These are phyloP conservation scores for Sebastes iracundus DNA, from an alignment of 2,797 vertebrate genomes.

Conservation along the genomic window DNA sequence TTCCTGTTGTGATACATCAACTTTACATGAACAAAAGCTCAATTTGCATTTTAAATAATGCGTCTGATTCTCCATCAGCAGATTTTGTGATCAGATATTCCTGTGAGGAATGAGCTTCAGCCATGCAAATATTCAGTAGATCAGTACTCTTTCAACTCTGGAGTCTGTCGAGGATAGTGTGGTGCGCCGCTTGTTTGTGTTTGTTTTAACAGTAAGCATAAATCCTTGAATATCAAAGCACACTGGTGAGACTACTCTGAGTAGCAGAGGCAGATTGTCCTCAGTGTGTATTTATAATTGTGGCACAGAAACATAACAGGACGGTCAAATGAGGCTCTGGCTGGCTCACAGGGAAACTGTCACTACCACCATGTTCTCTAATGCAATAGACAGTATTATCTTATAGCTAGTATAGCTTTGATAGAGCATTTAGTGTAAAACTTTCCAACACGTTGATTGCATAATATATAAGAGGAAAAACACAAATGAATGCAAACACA, in stretches of 20 bases:
- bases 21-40: conserved; percentile 42
- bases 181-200: conserved; percentile 39
- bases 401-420: background rate
- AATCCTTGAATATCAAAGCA: conserved; percentile 49
- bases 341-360: conserved; percentile 38
- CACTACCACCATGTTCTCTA: conserved; percentile 19
- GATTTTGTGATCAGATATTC: conserved; percentile 53
- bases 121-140: conserved; percentile 50
- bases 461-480: background rate
- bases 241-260: conserved; percentile 35
- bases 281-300: conserved; percentile 58
- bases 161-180: conserved; percentile 43
- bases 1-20: background rate
- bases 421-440: background rate
- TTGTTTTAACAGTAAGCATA: conserved; percentile 36
- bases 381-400: background rate
- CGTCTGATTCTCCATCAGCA: conserved; percentile 35
- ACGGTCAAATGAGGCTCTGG: conserved; percentile 29
- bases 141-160: conserved; percentile 46
- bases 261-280: conserved; percentile 57
- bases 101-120: conserved; percentile 36
- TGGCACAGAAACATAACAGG: conserved; percentile 62
- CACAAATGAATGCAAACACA: background rate
- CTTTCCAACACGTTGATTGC: background rate
- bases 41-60: conserved; percentile 47